Evolutionary conservation across 2,797 vertebrate genomes (phyloP).

Genomic region (Parauchenoglanis ngamensis): DNA sequence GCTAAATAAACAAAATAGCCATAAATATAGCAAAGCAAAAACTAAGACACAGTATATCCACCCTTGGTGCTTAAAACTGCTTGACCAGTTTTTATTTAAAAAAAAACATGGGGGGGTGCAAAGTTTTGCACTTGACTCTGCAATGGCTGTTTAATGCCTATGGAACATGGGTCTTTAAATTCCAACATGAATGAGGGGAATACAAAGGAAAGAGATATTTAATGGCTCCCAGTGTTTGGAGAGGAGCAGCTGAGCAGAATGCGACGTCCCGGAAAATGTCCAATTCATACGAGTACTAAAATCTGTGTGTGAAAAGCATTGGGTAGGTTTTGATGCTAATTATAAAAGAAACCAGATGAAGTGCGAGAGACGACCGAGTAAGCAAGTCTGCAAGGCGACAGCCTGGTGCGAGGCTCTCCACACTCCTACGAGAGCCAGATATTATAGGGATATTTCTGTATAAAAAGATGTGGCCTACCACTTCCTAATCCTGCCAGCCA

Average conservation of each 20-base stretch:
- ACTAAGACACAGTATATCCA: not conserved
- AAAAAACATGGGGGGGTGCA: not conserved
- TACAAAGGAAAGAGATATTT: slow-evolving; percentile 47
- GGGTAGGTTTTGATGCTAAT: slow-evolving; percentile 65
- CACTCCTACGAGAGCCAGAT: slow-evolving; percentile 70
- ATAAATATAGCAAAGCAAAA: slow-evolving; percentile 23
- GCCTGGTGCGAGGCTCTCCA: slow-evolving; percentile 59
- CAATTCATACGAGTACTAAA: slow-evolving; percentile 30
- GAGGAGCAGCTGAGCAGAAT: slow-evolving; percentile 49
- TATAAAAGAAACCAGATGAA: slow-evolving; percentile 63
- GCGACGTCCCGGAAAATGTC: slow-evolving; percentile 49
- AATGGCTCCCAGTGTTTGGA: slow-evolving; percentile 36
- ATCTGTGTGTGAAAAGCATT: slow-evolving; percentile 55
- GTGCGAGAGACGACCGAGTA: slow-evolving; percentile 52
- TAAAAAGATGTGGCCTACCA: slow-evolving; percentile 85
- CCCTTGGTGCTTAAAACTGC: not conserved
- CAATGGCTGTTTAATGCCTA: slow-evolving; percentile 25
- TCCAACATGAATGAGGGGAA: slow-evolving; percentile 39
- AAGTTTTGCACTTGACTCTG: not conserved
- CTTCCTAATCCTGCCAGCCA: slow-evolving; percentile 83
- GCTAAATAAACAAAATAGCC: not conserved
- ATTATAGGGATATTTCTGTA: slow-evolving; percentile 82
- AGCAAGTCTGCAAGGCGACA: slow-evolving; percentile 53
- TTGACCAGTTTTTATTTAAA: not conserved
- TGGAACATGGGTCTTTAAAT: slow-evolving; percentile 42